Conservation (phyloP, 2,888 invertebrate genomes). For the Spodoptera exigua region DNA sequence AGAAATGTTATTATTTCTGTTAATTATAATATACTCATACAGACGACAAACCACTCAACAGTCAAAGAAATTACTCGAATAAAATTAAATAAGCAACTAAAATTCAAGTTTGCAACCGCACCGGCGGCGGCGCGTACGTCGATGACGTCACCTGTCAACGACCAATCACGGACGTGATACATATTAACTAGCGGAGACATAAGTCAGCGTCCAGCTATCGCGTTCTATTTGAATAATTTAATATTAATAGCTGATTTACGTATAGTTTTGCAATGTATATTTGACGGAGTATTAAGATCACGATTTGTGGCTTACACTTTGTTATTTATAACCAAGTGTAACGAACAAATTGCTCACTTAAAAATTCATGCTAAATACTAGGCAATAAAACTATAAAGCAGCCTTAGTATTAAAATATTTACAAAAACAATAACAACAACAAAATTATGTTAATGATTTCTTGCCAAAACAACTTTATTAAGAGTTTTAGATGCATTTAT, state of each 20-base stretch:
- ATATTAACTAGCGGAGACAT: slow-evolving; percentile 70
- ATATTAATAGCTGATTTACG: slow-evolving; percentile 56
- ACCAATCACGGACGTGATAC: slow-evolving; percentile 73
- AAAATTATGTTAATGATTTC: slow-evolving; percentile 12
- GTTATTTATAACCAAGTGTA: slow-evolving; percentile 2
- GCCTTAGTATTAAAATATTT: background rate
- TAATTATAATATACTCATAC: background rate
- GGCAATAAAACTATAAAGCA: background rate
- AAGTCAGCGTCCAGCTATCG: slow-evolving; percentile 56
- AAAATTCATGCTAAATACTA: background rate
- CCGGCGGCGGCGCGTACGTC: slow-evolving; percentile 52
- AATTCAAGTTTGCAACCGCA: slow-evolving; percentile 48
- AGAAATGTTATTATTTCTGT: too few relatives aligned
- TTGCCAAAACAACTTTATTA: slow-evolving; percentile 24
- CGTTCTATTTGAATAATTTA: slow-evolving; percentile 58
- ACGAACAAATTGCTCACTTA: background rate
- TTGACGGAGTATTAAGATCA: slow-evolving; percentile 33
- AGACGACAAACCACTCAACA: slow-evolving; percentile 19
- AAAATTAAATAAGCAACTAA: slow-evolving; percentile 49
- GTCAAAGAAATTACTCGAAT: slow-evolving; percentile 37
- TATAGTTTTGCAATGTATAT: slow-evolving; percentile 44
- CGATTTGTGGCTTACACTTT: slow-evolving; percentile 21
- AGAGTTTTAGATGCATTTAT: slow-evolving; percentile 38
- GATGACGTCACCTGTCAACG: slow-evolving; percentile 76
- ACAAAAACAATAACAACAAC: background rate